Evolutionary conservation across 2,797 vertebrate species (phyloP).

Genomic region (Acanthis flammea): DNA sequence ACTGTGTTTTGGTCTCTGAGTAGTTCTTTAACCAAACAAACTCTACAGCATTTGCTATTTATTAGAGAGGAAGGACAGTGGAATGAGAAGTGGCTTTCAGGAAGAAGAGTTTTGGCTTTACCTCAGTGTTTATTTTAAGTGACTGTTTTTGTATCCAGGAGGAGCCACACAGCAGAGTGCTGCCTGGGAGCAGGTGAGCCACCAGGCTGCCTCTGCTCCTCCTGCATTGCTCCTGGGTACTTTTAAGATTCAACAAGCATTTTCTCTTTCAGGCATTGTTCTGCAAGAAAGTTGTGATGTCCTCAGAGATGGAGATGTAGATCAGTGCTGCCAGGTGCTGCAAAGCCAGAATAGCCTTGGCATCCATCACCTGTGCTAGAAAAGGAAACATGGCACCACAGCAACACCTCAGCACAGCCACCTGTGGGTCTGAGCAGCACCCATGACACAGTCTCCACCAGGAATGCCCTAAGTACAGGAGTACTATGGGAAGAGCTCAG

Average conservation of each 20-base stretch:
- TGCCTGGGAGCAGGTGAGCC: neutral
- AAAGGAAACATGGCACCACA: neutral
- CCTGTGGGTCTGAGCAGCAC: accelerated
- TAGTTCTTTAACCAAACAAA: neutral
- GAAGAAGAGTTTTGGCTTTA: neutral
- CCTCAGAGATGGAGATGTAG: neutral
- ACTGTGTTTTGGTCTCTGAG: neutral
- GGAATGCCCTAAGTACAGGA: neutral
- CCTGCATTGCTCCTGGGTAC: neutral
- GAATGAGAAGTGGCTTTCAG: neutral
- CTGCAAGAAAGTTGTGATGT: neutral
- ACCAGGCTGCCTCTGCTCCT: accelerated
- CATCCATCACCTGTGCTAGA: neutral
- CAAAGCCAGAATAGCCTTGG: neutral
- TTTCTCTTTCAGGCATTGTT: neutral
- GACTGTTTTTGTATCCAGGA: neutral
- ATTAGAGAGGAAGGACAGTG: neutral
- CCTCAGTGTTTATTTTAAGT: neutral
- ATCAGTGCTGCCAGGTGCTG: neutral
- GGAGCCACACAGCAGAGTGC: neutral
- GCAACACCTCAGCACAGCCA: neutral
- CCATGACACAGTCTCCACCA: accelerated
- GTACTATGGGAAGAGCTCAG: neutral
- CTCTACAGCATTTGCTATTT: neutral
- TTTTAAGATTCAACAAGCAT: neutral